These are phyloP conservation scores for Papilio machaon DNA, from an alignment of 1,140 invertebrate genomes.

Conservation along the genomic window DNA sequence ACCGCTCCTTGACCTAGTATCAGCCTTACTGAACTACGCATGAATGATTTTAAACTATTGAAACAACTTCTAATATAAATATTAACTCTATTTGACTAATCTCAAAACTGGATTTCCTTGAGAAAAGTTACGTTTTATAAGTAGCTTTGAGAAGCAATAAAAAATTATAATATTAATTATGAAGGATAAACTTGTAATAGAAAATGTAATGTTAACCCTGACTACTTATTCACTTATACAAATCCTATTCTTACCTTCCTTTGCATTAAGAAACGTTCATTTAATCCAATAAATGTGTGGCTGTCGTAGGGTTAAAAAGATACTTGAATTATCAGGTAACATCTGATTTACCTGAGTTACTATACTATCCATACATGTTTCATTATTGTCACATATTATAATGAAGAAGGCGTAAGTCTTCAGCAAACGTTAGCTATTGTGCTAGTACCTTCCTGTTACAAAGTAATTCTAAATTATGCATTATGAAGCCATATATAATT, in stretches of 20 bases:
- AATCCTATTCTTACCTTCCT: neutral
- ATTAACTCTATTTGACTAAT: neutral
- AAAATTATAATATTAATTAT: neutral
- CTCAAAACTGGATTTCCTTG: constrained; percentile 2
- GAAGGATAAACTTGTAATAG: neutral
- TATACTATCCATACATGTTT: neutral
- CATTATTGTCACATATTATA: neutral
- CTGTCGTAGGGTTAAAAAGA: neutral
- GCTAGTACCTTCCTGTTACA: neutral
- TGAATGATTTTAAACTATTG: neutral
- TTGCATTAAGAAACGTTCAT: neutral
- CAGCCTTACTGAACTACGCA: neutral
- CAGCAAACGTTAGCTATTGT: neutral
- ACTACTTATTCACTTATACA: neutral
- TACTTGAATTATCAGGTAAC: neutral
- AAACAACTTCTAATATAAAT: neutral
- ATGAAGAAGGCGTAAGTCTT: neutral
- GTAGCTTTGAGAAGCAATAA: neutral
- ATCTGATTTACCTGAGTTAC: neutral
- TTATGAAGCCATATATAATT: neutral
- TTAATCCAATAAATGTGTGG: neutral
- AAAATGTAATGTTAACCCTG: constrained; percentile 3
- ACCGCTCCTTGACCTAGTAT: constrained; percentile 28
- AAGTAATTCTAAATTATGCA: neutral
- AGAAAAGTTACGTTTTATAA: neutral